Conservation (phyloP, 2,797 vertebrate species). For the Propithecus perrieri region DNA sequence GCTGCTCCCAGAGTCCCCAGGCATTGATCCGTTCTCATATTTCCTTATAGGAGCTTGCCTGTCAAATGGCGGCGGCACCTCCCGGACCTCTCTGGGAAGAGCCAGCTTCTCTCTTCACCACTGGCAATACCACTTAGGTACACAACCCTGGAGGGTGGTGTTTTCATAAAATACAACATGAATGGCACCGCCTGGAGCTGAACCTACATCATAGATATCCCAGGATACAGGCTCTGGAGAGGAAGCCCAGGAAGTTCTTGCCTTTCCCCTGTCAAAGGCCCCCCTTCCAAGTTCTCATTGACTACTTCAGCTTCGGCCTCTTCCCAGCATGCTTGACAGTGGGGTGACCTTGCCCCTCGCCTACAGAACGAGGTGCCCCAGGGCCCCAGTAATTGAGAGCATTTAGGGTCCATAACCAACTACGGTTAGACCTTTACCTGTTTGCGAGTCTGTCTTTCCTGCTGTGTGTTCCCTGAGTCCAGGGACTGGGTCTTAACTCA, state of each 20-base stretch:
- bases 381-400: background rate
- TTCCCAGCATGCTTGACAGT: background rate
- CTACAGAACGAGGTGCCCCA: background rate
- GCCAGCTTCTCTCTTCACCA: background rate
- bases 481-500: background rate
- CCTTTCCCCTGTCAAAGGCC: background rate
- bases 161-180: background rate
- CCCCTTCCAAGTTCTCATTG: background rate
- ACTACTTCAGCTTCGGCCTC: background rate
- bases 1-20: background rate
- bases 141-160: background rate
- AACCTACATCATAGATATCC: background rate
- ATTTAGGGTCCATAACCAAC: background rate
- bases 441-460: background rate
- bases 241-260: background rate
- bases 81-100: background rate
- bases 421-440: background rate
- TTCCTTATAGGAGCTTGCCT: background rate
- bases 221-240: background rate
- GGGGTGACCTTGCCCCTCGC: background rate
- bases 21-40: background rate
- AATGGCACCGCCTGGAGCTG: background rate
- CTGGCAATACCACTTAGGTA: background rate
- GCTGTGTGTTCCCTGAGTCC: background rate
- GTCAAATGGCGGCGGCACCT: background rate